Evolutionary conservation across 2,888 invertebrate species (phyloP), one percentile per base, ranked within the genome.

Genomic region (Melieria omissa): DNA sequence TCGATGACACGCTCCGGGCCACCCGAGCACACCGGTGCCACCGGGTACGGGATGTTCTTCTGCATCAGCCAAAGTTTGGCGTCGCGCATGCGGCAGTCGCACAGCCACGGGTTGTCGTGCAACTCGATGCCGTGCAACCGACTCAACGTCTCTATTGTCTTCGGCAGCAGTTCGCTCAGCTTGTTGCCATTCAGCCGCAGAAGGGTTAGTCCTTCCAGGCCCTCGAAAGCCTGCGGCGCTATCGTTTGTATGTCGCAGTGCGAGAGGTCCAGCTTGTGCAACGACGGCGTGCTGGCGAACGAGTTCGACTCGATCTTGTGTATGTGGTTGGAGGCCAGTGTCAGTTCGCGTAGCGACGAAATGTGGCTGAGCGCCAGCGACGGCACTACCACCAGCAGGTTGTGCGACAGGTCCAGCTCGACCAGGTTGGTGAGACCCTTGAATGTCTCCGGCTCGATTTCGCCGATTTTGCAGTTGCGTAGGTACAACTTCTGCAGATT

Each of bases 91-190:
- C 94, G 91, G 82, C 96, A 96, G 83, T 96, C 95, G 83, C 96
- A 96, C 74, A 92, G 90, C 96, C 95, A 96, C 0, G 94, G 95
- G 86, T 96, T 96, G 77, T 94, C 94, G 76, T 95, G 94, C 77
- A 96, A 88, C 83, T 95, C 94, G 74, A 96, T 92, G 57, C 93
- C 93, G 83, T 93, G 92, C 65, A 96, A 88, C 72, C 92, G 92
- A 78, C 90, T 91, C 71, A 93, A 84, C 65, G 91, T 92, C 84
- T 93, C 93, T 75, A 95, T 91, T 1, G 93, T 93, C 77, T 90
- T 90, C 12, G 92, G 89, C 64, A 92, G 89, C 76, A 95, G 85
- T 74, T 93, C 94, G 62, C 91, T 89, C 73, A 96, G 88, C 78
- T 92, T 91, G 86, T 96, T 96, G 76, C 93, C 92, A 86, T 95